phyloP scores from a whole-genome alignment of 2,113 vertebrate species.

The Gambusia affinis region DNA sequence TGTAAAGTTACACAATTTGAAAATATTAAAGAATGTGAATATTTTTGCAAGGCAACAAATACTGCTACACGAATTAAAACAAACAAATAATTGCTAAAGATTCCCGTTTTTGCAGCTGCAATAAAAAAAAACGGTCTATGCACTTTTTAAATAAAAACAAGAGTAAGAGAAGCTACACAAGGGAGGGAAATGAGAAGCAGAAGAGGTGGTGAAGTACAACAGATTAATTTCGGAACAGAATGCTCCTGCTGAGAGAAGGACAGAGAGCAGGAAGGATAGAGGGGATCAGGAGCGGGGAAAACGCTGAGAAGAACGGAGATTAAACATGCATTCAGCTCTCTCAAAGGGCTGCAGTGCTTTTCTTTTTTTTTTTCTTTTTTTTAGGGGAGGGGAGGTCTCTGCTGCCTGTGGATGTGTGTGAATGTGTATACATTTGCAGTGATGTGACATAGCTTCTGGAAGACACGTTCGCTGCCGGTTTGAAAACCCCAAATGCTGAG shows the following conservation, averaged over 20 bases:
- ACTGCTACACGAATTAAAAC: background rate
- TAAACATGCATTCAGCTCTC: conserved; percentile 71
- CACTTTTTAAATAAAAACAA: conserved; percentile 37
- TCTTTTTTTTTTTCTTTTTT: background rate
- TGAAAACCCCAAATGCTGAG: conserved; percentile 31
- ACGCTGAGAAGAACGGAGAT: conserved; percentile 56
- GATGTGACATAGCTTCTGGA: conserved; percentile 54
- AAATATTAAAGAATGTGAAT: background rate
- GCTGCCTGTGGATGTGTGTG: conserved; percentile 21
- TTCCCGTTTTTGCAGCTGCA: conserved; percentile 13
- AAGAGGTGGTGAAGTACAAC: conserved; percentile 69
- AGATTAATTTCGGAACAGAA: conserved; percentile 78
- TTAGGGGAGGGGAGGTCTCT: background rate
- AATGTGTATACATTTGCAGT: conserved; percentile 21
- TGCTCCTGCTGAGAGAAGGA: conserved; percentile 62
- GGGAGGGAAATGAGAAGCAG: conserved; percentile 38
- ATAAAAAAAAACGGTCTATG: conserved; percentile 21
- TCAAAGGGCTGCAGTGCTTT: conserved; percentile 53
- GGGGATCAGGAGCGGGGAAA: conserved; percentile 63
- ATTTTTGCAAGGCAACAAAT: background rate
- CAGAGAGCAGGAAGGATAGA: conserved; percentile 65
- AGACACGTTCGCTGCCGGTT: conserved; percentile 35
- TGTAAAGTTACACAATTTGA: background rate
- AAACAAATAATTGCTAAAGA: background rate
- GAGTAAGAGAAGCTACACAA: conserved; percentile 36